Evolutionary conservation across 2,888 invertebrate species (phyloP).

Genomic region (Sepiola atlantica): DNA sequence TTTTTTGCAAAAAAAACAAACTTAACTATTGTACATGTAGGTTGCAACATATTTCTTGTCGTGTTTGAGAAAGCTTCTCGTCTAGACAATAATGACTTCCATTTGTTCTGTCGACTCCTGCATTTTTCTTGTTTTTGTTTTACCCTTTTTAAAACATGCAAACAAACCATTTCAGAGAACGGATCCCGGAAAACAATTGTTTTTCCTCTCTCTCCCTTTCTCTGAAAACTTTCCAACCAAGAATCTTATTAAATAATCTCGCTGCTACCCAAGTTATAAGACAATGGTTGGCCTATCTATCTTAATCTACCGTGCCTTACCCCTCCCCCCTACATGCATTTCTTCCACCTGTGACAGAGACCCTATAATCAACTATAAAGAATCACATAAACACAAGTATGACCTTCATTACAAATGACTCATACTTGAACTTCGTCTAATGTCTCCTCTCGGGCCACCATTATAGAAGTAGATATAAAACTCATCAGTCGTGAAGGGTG

Average conservation of each 20-base stretch:
- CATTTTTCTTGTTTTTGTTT: neutral
- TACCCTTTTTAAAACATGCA: neutral
- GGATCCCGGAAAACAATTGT: neutral
- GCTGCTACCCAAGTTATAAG: neutral
- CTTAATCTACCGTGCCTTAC: neutral
- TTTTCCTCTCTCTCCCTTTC: neutral
- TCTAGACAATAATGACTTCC: neutral
- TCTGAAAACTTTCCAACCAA: conserved; percentile 11
- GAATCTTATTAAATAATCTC: neutral
- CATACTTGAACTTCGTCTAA: neutral
- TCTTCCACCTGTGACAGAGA: neutral
- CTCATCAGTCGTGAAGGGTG: too few relatives aligned
- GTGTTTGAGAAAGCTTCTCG: neutral
- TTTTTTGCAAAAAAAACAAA: too few relatives aligned
- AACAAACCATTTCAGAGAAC: neutral
- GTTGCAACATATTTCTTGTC: too few relatives aligned
- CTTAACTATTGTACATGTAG: too few relatives aligned
- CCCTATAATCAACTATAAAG: neutral
- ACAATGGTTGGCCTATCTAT: neutral
- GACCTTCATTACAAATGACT: neutral
- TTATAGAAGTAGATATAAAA: neutral
- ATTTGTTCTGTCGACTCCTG: neutral
- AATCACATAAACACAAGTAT: neutral
- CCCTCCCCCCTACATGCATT: neutral
- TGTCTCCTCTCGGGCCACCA: neutral